Evolutionary conservation across 2,797 vertebrate species (phyloP), one percentile per base, ranked within the genome.

Genomic region (Gastrophryne carolinensis): DNA sequence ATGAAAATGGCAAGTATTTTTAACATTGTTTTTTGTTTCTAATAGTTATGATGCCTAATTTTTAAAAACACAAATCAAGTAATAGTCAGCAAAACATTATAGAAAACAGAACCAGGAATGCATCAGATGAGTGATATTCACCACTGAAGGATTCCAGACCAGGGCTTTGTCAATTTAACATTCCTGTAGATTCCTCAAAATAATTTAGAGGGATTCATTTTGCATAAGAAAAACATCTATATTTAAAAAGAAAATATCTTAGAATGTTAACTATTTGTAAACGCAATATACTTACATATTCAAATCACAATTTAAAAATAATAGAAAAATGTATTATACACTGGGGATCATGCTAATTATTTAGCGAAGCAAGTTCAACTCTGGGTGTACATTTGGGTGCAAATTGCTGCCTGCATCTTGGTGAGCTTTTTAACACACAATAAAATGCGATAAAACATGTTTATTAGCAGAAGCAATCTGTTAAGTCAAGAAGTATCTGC

Each of bases 61-160:
- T n/a, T n/a, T n/a, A n/a, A 32, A 13, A 21, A 23, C 63, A 66
- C 27, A 50, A 23, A 52, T 52, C 23, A 23, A 17, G 35, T 29
- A 26, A 50, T 34, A 61, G 21, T 23, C 52, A 50, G 10, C 9
- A 23, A 66, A 50, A 19, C 34, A 50, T 66, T 29, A 66, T 34
- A 12, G 5, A 49, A 66, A 34, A 23, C 37, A 63, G n/a, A 29
- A 50, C 9, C 17, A 32, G 63, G 62, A 65, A 50, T 49, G 44
- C 11, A 29, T 11, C 15, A 32, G 19, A 13, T 66, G 63, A 66
- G 27, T 66, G 63, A 66, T 66, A 50, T 49, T 50, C 9, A 50
- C 44, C 41, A 50, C 29, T 34, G 37, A 66, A 47, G 24, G 29
- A 50, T 64, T 47, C 62, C 62, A 64, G 39, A 64, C 8, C 23